Conservation (phyloP, 1,140 invertebrate genomes). For the Cephus cinctus region DNA sequence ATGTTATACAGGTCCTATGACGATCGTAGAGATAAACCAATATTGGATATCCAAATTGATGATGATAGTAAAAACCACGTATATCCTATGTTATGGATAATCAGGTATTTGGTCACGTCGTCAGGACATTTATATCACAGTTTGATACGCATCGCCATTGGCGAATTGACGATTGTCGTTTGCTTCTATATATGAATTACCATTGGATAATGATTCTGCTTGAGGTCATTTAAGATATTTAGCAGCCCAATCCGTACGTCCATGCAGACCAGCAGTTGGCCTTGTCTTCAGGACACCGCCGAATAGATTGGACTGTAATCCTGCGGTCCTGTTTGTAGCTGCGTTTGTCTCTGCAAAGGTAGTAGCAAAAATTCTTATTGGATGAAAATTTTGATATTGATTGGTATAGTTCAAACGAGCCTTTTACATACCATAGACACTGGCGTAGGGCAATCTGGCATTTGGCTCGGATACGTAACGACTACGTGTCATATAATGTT, state of each 20-base stretch:
- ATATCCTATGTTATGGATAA: too few relatives aligned
- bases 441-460: conserved; percentile 48
- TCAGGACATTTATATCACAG: conserved; percentile 29
- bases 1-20: too few relatives aligned
- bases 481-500: conserved; percentile 62
- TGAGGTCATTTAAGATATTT: conserved; percentile 57
- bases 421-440: conserved; percentile 42
- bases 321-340: conserved; percentile 34
- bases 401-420: conserved; percentile 19
- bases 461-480: conserved; percentile 62
- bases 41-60: too few relatives aligned
- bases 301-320: conserved; percentile 41
- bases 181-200: not conserved
- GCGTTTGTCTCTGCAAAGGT: conserved; percentile 32
- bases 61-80: too few relatives aligned
- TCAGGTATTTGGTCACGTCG: too few relatives aligned
- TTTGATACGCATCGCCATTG: conserved; percentile 17
- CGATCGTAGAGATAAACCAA: too few relatives aligned
- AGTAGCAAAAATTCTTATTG: conserved; percentile 12
- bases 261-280: conserved; percentile 52
- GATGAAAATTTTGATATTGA: conserved; percentile 21
- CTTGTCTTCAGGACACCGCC: conserved; percentile 46
- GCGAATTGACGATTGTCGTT: not conserved
- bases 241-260: conserved; percentile 64
- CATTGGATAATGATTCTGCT: not conserved